phyloP scores from a whole-genome alignment of 2,113 vertebrate genomes.

The Solenodon paradoxus region DNA sequence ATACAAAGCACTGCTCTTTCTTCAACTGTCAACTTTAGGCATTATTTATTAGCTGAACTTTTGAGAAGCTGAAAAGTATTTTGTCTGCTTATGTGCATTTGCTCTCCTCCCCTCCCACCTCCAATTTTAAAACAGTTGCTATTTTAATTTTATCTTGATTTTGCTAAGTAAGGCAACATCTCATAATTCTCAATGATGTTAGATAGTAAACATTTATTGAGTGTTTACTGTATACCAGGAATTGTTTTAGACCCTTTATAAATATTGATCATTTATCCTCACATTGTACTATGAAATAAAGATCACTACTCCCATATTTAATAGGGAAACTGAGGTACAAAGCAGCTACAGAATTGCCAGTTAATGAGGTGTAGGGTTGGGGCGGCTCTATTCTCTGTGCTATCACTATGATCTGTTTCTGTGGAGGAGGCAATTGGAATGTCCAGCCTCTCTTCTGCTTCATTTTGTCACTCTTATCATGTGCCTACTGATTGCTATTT shows the following conservation, averaged over 20 bases:
- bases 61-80: not conserved
- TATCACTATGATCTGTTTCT: not conserved
- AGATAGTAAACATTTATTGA: not conserved
- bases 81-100: not conserved
- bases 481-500: not conserved
- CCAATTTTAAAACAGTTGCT: conserved; percentile 19
- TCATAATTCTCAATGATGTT: not conserved
- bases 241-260: not conserved
- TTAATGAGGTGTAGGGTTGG: not conserved
- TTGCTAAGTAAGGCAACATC: not conserved
- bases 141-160: conserved; percentile 12
- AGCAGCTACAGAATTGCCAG: not conserved
- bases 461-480: not conserved
- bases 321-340: not conserved
- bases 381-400: not conserved
- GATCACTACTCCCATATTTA: not conserved
- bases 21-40: not conserved
- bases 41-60: not conserved
- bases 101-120: not conserved
- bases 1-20: not conserved
- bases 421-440: not conserved
- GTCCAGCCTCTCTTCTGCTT: not conserved
- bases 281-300: not conserved
- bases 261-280: not conserved
- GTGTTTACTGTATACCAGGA: not conserved